Evolutionary conservation across 2,113 vertebrate species (phyloP).

Genomic region (Turnix velox): DNA sequence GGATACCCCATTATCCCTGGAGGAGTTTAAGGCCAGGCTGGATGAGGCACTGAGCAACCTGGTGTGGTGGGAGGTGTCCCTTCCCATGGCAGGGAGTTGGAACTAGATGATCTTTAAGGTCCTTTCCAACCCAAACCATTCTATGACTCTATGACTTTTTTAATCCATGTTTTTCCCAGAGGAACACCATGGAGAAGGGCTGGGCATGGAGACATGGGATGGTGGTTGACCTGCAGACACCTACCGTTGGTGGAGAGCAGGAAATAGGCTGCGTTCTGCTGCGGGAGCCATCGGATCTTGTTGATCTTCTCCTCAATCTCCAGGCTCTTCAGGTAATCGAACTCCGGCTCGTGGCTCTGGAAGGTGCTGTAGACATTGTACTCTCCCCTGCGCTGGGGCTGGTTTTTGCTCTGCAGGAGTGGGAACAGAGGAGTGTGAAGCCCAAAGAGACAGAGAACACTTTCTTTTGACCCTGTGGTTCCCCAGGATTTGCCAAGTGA

Average conservation of each 20-base stretch:
- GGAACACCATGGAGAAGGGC: rapidly evolving
- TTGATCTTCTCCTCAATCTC: constrained; percentile 99
- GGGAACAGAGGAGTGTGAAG: neutral
- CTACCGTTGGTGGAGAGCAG: constrained; percentile 93
- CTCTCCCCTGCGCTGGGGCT: constrained; percentile 91
- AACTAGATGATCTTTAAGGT: too few relatives aligned
- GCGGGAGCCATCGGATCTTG: constrained; percentile 96
- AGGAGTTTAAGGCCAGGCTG: too few relatives aligned
- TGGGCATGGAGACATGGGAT: rapidly evolving
- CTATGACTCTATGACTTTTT: too few relatives aligned
- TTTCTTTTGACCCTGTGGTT: neutral
- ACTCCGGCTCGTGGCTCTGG: constrained; percentile 97
- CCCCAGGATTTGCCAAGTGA: neutral
- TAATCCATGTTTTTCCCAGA: rapidly evolving
- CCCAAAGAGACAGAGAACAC: neutral
- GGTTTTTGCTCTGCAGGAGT: constrained; percentile 86
- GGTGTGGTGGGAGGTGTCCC: too few relatives aligned
- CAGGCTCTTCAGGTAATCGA: constrained; percentile 98
- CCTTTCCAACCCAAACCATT: too few relatives aligned
- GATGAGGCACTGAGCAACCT: too few relatives aligned
- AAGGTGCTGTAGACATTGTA: constrained; percentile 99
- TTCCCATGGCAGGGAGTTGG: too few relatives aligned
- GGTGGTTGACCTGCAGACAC: neutral
- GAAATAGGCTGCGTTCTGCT: constrained; percentile 96
- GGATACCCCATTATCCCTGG: too few relatives aligned